Evolutionary conservation across 2,888 invertebrate species (phyloP).

Genomic region (Atherix ibis): DNA sequence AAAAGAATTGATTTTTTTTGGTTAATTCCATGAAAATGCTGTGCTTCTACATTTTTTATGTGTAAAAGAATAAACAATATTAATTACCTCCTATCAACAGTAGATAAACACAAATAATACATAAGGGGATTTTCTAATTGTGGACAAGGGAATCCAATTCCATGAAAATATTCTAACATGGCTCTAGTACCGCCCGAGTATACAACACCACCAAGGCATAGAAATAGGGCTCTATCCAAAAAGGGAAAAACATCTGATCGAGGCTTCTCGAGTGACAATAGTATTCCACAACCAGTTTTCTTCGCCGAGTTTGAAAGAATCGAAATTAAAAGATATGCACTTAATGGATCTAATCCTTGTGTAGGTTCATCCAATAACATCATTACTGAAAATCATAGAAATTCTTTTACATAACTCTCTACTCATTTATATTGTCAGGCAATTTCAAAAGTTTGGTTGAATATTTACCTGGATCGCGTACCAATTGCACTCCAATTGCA

Average conservation of each 20-base stretch:
- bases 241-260: constrained; percentile 91
- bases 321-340: constrained; percentile 87
- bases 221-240: constrained; percentile 74
- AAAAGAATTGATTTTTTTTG: constrained; percentile 15
- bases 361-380: constrained; percentile 87
- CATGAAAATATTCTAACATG: constrained; percentile 87
- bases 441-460: neutral
- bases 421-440: neutral
- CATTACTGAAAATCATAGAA: constrained; percentile 44
- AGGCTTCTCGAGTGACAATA: constrained; percentile 86
- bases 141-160: constrained; percentile 92
- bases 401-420: neutral
- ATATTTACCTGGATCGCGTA: constrained; percentile 72
- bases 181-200: constrained; percentile 83
- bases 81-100: constrained; percentile 38
- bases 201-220: constrained; percentile 82
- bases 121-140: constrained; percentile 94
- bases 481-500: constrained; percentile 80
- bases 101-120: constrained; percentile 65
- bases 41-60: no score
- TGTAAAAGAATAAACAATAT: no score
- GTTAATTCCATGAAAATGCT: neutral
- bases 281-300: constrained; percentile 77
- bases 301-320: constrained; percentile 82
- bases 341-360: constrained; percentile 84